Evolutionary conservation across 30 jellyfish, hydroid and myxozoan species (phyloP).

Genomic region (Aurelia aurita): DNA sequence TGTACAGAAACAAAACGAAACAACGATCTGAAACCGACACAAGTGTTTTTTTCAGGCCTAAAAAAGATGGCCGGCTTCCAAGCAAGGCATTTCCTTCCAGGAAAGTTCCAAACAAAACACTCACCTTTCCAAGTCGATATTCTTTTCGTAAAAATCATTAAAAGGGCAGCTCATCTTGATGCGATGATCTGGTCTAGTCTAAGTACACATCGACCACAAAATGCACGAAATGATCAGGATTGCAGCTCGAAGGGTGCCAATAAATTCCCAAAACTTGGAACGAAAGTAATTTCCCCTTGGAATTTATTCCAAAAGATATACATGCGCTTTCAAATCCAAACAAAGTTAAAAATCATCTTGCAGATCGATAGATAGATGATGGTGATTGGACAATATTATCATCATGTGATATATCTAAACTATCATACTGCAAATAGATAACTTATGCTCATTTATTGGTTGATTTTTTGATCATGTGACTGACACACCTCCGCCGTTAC

Average conservation of each 20-base stretch:
- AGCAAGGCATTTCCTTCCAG: background rate
- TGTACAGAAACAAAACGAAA: no score
- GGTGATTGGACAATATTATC: no score
- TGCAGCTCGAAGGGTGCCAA: background rate
- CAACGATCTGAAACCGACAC: no score
- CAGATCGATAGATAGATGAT: no score
- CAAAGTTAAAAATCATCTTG: no score
- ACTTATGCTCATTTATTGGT: background rate
- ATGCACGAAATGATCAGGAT: background rate
- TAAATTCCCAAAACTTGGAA: no score
- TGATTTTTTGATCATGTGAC: conserved; percentile 2
- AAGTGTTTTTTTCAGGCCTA: no score
- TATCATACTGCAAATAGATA: background rate
- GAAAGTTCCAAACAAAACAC: background rate
- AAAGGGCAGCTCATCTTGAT: conserved; percentile 20
- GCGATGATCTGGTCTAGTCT: background rate
- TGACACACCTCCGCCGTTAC: conserved; percentile 25
- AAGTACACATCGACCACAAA: background rate
- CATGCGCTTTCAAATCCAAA: no score
- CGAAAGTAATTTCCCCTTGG: no score
- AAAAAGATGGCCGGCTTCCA: background rate
- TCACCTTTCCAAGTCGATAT: background rate
- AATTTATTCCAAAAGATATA: no score
- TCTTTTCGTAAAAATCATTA: background rate
- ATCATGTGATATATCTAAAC: background rate